Conservation (phyloP, 2,888 invertebrate species). For the Agonopterix alstromeriana region DNA sequence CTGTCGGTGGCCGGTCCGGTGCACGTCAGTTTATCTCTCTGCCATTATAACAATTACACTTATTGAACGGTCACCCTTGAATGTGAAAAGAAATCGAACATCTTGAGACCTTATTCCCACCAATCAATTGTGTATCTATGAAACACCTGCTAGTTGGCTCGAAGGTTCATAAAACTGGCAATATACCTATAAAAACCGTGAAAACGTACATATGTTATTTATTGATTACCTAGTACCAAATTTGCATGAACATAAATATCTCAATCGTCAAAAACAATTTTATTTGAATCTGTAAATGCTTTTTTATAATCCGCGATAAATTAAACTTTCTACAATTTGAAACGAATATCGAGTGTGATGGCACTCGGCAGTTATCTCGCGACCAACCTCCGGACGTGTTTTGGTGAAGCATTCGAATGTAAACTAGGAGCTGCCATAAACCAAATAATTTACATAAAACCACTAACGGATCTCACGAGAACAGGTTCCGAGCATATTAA, state of each 20-base stretch:
- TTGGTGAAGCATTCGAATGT: conserved; percentile 54
- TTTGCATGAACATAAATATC: conserved; percentile 10
- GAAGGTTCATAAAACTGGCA: neutral
- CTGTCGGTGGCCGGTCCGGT: conserved; percentile 26
- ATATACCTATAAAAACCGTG: neutral
- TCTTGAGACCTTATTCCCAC: neutral
- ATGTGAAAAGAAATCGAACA: conserved; percentile 20
- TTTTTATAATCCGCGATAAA: conserved; percentile 45
- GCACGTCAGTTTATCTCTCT: conserved; percentile 65
- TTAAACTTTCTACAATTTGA: conserved; percentile 58
- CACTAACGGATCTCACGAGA: conserved; percentile 72
- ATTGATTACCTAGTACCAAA: conserved; percentile 2
- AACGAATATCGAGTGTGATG: conserved; percentile 36
- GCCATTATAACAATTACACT: conserved; percentile 32
- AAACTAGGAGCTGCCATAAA: conserved; percentile 68
- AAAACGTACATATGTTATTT: conserved; percentile 1
- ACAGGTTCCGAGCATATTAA: conserved; percentile 66
- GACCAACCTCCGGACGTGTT: conserved; percentile 30
- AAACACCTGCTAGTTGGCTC: conserved; percentile 1
- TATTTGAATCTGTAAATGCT: conserved; percentile 30
- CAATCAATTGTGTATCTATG: conserved; percentile 1
- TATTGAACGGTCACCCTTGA: conserved; percentile 54
- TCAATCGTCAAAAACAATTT: conserved; percentile 9
- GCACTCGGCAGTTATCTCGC: conserved; percentile 21
- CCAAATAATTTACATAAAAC: conserved; percentile 71